Evolutionary conservation across 2,113 vertebrate species (phyloP).

Genomic region (Melanocharis versteri): DNA sequence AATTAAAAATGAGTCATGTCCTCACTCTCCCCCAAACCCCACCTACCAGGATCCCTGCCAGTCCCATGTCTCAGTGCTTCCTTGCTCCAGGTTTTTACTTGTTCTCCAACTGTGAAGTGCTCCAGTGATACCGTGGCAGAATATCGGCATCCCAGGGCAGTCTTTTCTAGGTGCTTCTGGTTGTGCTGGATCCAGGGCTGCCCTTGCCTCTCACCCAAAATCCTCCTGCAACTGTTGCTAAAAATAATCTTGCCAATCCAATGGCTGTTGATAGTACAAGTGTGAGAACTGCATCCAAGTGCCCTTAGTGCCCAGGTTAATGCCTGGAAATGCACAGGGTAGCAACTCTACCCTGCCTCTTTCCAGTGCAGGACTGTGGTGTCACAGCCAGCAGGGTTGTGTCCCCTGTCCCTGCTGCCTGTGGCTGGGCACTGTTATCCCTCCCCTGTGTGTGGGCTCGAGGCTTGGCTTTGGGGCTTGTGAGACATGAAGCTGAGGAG

Average conservation of each 20-base stretch:
- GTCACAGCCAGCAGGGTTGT: neutral
- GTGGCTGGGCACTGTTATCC: neutral
- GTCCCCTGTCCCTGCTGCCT: neutral
- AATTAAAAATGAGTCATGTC: neutral
- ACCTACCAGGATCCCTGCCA: rapidly evolving
- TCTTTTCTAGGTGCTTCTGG: neutral
- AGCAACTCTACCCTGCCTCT: neutral
- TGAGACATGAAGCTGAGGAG: rapidly evolving
- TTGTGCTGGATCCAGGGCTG: neutral
- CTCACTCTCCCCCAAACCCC: neutral
- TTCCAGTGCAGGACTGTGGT: neutral
- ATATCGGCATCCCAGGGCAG: neutral
- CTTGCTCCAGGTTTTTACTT: neutral
- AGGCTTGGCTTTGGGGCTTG: neutral
- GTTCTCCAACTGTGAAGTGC: neutral
- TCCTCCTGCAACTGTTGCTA: neutral
- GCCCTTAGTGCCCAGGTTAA: neutral
- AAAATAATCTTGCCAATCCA: neutral
- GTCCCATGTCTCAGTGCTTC: neutral
- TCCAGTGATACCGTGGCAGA: rapidly evolving
- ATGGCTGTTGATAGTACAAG: rapidly evolving
- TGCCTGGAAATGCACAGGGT: neutral
- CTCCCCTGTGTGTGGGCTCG: neutral
- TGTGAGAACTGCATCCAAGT: neutral
- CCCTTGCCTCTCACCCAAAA: rapidly evolving